These are phyloP conservation scores for Drosophila pseudotalamancana DNA, from an alignment of 2,888 invertebrate species.

Conservation along the genomic window DNA sequence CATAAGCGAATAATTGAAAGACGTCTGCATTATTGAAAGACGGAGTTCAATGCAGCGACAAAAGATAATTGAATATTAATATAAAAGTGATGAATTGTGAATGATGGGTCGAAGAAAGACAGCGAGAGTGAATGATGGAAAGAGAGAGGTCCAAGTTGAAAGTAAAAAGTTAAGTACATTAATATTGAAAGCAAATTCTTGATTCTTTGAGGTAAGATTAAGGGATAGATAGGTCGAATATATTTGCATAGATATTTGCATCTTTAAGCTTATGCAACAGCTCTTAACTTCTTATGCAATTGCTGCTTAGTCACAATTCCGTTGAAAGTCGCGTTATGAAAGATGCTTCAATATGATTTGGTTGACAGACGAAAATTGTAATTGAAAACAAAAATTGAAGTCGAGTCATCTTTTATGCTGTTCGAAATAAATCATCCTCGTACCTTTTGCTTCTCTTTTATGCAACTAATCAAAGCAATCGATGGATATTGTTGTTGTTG, in stretches of 20 bases:
- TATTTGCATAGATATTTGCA: not conserved
- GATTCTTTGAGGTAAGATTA: too few relatives aligned
- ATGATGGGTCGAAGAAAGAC: too few relatives aligned
- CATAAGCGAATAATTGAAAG: too few relatives aligned
- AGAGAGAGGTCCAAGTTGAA: not conserved
- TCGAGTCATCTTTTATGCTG: constrained; percentile 21
- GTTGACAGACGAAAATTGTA: constrained; percentile 36
- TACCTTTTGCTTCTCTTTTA: constrained; percentile 28
- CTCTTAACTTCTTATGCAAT: not conserved
- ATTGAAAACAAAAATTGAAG: constrained; percentile 21
- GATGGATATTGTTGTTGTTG: constrained; percentile 12
- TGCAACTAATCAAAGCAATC: constrained; percentile 52
- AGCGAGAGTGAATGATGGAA: too few relatives aligned
- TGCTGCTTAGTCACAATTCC: constrained; percentile 15
- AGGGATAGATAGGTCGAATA: too few relatives aligned
- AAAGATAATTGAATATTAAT: not conserved
- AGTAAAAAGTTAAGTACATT: not conserved
- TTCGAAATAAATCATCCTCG: constrained; percentile 16
- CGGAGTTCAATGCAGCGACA: not conserved
- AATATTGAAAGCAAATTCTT: not conserved
- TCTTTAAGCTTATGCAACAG: not conserved
- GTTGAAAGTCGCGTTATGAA: constrained; percentile 3
- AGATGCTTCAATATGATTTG: constrained; percentile 10
- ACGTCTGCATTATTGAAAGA: not conserved
- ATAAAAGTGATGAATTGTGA: constrained; percentile 4